A percentile compares a stretch with the other conserved stretches of the same genome.
Conservation (phyloP, 2,113 vertebrate genomes). For the Grantiella picta region DNA sequence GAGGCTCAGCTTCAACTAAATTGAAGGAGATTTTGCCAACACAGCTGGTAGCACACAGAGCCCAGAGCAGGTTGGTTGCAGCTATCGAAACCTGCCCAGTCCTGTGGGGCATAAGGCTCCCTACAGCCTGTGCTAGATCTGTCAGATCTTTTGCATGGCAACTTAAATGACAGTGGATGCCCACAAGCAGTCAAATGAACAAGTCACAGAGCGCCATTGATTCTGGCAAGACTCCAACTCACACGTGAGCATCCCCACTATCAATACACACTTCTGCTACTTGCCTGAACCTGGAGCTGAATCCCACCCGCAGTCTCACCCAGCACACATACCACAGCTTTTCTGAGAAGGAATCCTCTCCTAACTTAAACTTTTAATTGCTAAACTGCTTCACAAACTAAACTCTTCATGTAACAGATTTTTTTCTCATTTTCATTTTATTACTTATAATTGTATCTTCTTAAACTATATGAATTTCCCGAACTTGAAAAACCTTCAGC, state of each 20-base stretch:
- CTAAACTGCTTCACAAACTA: background rate
- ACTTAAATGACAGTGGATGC: background rate
- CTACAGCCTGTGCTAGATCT: background rate
- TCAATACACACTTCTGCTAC: background rate
- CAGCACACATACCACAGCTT: background rate
- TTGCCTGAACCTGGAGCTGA: background rate
- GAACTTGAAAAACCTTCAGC: background rate
- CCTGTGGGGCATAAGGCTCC: background rate
- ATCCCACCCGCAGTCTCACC: background rate
- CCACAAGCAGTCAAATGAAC: background rate
- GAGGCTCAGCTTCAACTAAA: background rate
- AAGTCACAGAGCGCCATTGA: background rate
- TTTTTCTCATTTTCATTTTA: background rate
- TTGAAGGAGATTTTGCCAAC: background rate
- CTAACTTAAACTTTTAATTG: background rate
- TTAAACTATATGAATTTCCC: background rate
- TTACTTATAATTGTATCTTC: background rate
- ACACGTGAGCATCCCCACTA: background rate
- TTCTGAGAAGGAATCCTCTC: background rate
- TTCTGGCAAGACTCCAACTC: background rate
- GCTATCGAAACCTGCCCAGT: fast-evolving
- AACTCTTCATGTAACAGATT: background rate
- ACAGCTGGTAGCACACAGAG: fast-evolving
- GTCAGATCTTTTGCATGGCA: background rate
- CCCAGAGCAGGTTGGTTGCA: background rate